Percentiles rank a stretch among this genome's conserved stretches.
These are phyloP conservation scores for Papilio protenor DNA, from an alignment of 2,888 invertebrate genomes.

Conservation along the genomic window DNA sequence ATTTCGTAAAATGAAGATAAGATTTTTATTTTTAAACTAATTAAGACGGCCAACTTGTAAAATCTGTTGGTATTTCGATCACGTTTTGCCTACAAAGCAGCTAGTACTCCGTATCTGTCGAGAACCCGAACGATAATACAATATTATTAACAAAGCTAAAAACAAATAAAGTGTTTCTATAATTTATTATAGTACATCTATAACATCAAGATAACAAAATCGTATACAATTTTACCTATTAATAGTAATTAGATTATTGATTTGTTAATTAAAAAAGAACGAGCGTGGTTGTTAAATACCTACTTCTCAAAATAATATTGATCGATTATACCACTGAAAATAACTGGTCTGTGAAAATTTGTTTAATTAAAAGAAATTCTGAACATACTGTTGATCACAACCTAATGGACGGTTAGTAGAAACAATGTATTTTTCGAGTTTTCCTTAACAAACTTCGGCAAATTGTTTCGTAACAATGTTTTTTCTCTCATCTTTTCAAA, in stretches of 20 bases:
- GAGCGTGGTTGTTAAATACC: too few species aligned
- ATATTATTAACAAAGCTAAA: slow-evolving; percentile 17
- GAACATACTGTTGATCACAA: slow-evolving; percentile 8
- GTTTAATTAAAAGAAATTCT: slow-evolving; percentile 3
- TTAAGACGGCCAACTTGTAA: slow-evolving; percentile 13
- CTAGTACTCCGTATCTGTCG: neutral
- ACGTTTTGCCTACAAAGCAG: slow-evolving; percentile 10
- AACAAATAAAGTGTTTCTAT: slow-evolving; percentile 5
- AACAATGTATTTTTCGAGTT: slow-evolving; percentile 17
- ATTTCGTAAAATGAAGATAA: too few species aligned
- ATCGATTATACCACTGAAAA: neutral
- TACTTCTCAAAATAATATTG: neutral
- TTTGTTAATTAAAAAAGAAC: too few species aligned
- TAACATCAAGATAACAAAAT: too few species aligned
- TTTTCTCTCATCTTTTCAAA: slow-evolving; percentile 14
- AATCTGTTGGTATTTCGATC: neutral
- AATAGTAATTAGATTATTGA: too few species aligned
- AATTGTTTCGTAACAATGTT: slow-evolving; percentile 24
- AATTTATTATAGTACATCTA: neutral
- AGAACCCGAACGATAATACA: neutral
- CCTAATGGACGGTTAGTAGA: slow-evolving; percentile 17
- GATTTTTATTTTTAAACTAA: neutral
- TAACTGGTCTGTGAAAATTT: too few species aligned
- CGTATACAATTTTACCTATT: too few species aligned
- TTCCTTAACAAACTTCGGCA: slow-evolving; percentile 19